Evolutionary conservation across 1,140 invertebrate genomes (phyloP), one percentile per base, ranked within the genome.

Genomic region (Heliothis virescens): DNA sequence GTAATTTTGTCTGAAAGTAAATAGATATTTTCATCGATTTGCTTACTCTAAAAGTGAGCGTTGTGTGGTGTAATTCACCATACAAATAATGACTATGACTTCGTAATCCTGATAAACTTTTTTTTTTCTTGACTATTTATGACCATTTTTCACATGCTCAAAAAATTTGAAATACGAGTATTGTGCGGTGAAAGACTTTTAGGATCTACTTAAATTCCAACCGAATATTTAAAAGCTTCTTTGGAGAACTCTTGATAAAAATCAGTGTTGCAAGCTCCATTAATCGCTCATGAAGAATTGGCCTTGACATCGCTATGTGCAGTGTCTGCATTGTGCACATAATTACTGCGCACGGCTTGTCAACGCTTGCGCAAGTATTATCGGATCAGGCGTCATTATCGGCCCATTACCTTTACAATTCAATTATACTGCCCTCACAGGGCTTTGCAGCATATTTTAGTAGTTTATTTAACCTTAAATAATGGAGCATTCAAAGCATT

Each of bases 331-430:
- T 48, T 48, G 63, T 67, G 41, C 41, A 67, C 34, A 62, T 75
- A 75, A 75, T 75, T 75, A 75, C 47, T 21, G 57, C 72, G 41
- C 12, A 59, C 18, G 53, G 63, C 59, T 34, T 62, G 59, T 67
- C 63, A 7, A 48, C 18, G 63, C 63, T 69, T 73, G 47, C 79
- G 59, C 80, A 82, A 75, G 57, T 16, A 41, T 60, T 79, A 84
- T 82, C 71, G 11, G 55, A 79, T 53, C 76, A 53, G 52, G 52
- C 48, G 59, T 79, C 74, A 81, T 83, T 83, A 85, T 81, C 76
- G 63, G 18, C n/a, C 67, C 55, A 67, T 48, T 67, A 41, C 41
- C 74, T 82, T 79, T 80, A 79, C 78, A 79, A 84, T 82, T 82
- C 65, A 82, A 83, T 83, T 83, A 81, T 21, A 53, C 13, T 41